phyloP scores from a whole-genome alignment of 1,140 invertebrate genomes.

The Lepidurus couesii region DNA sequence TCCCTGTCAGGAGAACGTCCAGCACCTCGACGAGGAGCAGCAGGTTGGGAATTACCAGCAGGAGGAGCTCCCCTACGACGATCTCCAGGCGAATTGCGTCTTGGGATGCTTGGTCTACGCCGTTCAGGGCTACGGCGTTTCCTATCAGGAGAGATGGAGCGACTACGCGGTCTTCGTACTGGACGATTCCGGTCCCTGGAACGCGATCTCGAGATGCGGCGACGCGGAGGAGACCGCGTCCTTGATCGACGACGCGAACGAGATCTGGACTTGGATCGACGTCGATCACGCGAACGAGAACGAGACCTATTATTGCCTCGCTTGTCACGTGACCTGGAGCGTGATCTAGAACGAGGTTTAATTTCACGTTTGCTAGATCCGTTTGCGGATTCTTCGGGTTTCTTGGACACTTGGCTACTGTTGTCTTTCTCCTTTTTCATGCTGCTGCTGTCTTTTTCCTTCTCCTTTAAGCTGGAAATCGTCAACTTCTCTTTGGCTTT shows the following conservation, averaged over 20 bases:
- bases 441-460: conserved; percentile 36
- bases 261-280: conserved; percentile 40
- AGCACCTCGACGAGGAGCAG: neutral
- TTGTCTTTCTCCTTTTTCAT: conserved; percentile 26
- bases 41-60: neutral
- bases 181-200: conserved; percentile 29
- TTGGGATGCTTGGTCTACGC: neutral
- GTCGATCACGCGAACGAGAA: conserved; percentile 42
- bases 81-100: conserved; percentile 16
- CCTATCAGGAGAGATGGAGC: conserved; percentile 40
- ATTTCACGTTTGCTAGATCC: conserved; percentile 30
- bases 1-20: conserved; percentile 38
- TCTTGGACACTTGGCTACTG: conserved; percentile 39
- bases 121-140: conserved; percentile 28
- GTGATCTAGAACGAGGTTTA: conserved; percentile 38
- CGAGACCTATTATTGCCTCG: conserved; percentile 35
- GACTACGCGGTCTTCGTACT: conserved; percentile 43
- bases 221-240: conserved; percentile 28
- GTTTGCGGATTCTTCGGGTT: neutral
- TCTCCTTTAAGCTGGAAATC: conserved; percentile 32
- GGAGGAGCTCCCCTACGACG: conserved; percentile 24
- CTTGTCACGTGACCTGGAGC: conserved; percentile 39
- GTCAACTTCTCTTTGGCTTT: conserved; percentile 35
- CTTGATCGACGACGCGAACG: conserved; percentile 39
- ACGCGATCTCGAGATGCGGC: conserved; percentile 11